A percentile compares a stretch with the other conserved stretches of the same genome.
Evolutionary conservation across 1,140 invertebrate species (phyloP).

Genomic region (Arctopsyche grandis): DNA sequence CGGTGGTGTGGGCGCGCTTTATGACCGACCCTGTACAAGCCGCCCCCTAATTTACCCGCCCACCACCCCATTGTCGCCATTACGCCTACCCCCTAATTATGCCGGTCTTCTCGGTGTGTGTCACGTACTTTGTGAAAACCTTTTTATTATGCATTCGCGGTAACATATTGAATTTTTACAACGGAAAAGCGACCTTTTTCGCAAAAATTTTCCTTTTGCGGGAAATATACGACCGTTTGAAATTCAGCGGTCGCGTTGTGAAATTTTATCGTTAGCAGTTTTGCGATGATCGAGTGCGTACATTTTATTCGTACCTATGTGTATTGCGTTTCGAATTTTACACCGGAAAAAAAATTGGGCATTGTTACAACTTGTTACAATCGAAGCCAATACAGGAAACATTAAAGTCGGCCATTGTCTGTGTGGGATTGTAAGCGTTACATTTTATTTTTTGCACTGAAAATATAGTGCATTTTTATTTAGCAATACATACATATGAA

Average conservation of each 20-base stretch:
- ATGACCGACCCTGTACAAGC: constrained; percentile 14
- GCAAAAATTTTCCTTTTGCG: constrained; percentile 1
- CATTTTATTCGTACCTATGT: no score
- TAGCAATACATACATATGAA: no score
- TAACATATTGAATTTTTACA: constrained; percentile 45
- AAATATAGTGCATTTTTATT: no score
- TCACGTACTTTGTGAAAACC: not conserved
- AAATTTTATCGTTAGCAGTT: not conserved
- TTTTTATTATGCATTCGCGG: constrained; percentile 42
- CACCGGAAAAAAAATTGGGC: not conserved
- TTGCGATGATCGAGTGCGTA: no score
- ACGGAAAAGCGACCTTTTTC: constrained; percentile 15
- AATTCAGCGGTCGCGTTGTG: not conserved
- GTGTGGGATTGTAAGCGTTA: not conserved
- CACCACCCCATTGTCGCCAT: constrained; percentile 7
- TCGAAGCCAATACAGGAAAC: constrained; percentile 26
- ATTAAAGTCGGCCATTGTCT: constrained; percentile 6
- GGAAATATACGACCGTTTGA: no score
- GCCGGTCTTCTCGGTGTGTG: constrained; percentile 1
- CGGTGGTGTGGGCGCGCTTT: constrained; percentile 48
- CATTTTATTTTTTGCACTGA: not conserved
- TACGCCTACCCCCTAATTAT: constrained; percentile 35
- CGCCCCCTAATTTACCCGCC: constrained; percentile 19
- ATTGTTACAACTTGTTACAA: constrained; percentile 16
- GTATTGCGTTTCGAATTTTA: not conserved